These are phyloP conservation scores for Cyrtodaria siliqua DNA, from an alignment of 2,888 invertebrate species.

Conservation along the genomic window DNA sequence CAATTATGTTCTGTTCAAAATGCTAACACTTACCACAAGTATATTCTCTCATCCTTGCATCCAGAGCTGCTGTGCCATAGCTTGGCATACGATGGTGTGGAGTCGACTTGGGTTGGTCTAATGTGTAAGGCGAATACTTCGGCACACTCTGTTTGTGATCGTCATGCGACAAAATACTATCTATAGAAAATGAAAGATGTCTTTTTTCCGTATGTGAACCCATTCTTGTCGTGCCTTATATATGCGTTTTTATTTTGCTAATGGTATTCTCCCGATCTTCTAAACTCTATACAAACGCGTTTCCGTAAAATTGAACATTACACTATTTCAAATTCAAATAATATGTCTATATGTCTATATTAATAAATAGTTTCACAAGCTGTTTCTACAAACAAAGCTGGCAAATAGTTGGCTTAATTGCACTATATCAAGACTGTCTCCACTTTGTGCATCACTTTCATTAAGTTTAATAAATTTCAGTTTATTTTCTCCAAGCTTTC, in stretches of 20 bases:
- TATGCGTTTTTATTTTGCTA: conserved; percentile 2
- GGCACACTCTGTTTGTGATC: neutral
- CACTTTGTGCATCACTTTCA: neutral
- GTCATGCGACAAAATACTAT: conserved; percentile 54
- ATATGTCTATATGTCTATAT: no score
- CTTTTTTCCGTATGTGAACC: conserved; percentile 16
- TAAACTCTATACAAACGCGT: no score
- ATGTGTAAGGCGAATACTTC: conserved; percentile 34
- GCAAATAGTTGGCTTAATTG: no score
- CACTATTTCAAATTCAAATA: no score
- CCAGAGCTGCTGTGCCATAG: conserved; percentile 38
- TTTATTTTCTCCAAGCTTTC: neutral
- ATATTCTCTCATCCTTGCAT: conserved; percentile 23
- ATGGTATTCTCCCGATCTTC: no score
- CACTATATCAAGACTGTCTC: no score
- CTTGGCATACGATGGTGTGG: conserved; percentile 5
- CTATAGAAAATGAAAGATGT: conserved; percentile 54
- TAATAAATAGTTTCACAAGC: no score
- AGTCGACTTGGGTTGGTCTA: neutral
- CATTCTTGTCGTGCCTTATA: conserved; percentile 5
- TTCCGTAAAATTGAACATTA: no score
- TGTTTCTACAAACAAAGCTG: no score
- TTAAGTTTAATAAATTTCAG: neutral
- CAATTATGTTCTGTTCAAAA: no score
- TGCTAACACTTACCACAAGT: conserved; percentile 15